A percentile compares a stretch with the other conserved stretches of the same genome.
Conservation (phyloP, 1,140 invertebrate species). For the Meloidogyne exigua region DNA sequence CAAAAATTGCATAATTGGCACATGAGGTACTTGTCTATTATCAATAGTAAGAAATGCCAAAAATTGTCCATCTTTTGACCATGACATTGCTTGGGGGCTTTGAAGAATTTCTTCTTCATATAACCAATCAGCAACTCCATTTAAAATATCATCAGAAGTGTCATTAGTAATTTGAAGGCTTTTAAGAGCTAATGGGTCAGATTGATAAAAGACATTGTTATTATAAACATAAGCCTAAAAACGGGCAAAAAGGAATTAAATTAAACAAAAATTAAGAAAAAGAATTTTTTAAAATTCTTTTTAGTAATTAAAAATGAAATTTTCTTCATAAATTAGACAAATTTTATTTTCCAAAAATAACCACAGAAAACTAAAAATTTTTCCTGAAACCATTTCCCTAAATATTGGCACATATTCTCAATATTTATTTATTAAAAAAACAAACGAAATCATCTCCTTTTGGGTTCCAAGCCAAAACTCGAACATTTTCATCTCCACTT, state of each 20-base stretch:
- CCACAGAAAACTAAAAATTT: too few relatives aligned
- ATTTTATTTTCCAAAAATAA: too few relatives aligned
- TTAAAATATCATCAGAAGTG: slow-evolving; percentile 35
- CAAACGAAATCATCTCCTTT: slow-evolving; percentile 45
- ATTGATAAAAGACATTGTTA: slow-evolving; percentile 55
- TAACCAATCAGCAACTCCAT: slow-evolving; percentile 60
- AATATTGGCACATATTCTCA: too few relatives aligned
- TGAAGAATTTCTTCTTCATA: slow-evolving; percentile 60
- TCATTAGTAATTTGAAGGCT: slow-evolving; percentile 45
- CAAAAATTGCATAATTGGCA: slow-evolving; percentile 33
- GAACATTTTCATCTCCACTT: slow-evolving; percentile 48
- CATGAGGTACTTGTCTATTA: slow-evolving; percentile 41
- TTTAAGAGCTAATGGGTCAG: slow-evolving; percentile 33
- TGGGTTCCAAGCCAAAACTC: slow-evolving; percentile 45
- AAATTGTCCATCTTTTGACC: slow-evolving; percentile 49
- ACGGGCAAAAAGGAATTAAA: slow-evolving; percentile 1
- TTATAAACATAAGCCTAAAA: slow-evolving; percentile 56
- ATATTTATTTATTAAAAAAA: too few relatives aligned
- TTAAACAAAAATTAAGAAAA: slow-evolving; percentile 20
- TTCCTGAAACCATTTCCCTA: too few relatives aligned
- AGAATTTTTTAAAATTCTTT: too few relatives aligned
- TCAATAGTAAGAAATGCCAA: slow-evolving; percentile 57
- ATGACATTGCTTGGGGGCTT: slow-evolving; percentile 56
- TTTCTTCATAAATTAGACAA: too few relatives aligned
- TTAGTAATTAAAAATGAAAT: too few relatives aligned